phyloP scores from a whole-genome alignment of 2,113 vertebrate species.

The Nothocercus julius region DNA sequence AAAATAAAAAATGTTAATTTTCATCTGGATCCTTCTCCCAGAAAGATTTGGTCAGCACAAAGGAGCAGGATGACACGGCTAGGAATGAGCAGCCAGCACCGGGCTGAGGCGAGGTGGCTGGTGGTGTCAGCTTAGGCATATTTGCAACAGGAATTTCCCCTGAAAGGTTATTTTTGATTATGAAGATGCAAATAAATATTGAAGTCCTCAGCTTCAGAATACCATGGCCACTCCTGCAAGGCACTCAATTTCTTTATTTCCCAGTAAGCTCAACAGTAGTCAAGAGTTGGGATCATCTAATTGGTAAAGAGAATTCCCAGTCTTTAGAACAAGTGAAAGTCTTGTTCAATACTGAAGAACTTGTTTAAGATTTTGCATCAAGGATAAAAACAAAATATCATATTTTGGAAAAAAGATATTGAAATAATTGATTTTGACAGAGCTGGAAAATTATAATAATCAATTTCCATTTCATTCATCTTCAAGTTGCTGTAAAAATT shows the following conservation, averaged over 20 bases:
- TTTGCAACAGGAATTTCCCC: not conserved
- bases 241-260: not conserved
- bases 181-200: not conserved
- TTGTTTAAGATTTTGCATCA: not conserved
- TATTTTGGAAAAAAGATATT: not conserved
- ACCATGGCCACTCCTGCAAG: not conserved
- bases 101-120: accelerated
- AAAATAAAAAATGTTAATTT: not conserved
- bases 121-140: not conserved
- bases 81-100: not conserved
- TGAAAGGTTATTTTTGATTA: not conserved
- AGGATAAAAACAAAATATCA: not conserved
- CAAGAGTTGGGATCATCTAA: not conserved
- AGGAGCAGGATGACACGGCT: not conserved
- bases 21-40: not conserved
- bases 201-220: not conserved
- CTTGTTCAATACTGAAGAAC: not conserved
- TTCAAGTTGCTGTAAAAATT: not conserved
- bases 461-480: not conserved
- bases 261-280: not conserved
- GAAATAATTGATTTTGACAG: not conserved
- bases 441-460: not conserved
- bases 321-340: not conserved
- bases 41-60: not conserved
- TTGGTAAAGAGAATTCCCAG: not conserved